Conservation (phyloP, 2,113 vertebrate genomes). For the Mustela lutreola region DNA sequence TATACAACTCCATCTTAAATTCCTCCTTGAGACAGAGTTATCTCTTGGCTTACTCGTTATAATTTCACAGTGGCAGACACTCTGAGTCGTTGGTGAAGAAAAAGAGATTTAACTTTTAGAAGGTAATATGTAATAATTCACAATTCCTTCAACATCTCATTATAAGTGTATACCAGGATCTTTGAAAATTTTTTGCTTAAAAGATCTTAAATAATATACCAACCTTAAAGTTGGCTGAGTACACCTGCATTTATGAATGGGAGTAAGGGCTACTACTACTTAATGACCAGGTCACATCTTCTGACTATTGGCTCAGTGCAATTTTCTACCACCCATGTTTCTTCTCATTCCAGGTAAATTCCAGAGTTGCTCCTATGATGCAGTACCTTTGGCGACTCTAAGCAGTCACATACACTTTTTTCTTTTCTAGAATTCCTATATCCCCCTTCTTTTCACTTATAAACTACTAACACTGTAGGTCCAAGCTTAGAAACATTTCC, state of each 20-base stretch:
- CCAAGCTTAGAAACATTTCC: background rate
- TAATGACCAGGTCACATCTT: background rate
- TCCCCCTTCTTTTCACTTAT: background rate
- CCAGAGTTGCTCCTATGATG: background rate
- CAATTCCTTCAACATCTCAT: background rate
- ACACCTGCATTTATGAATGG: background rate
- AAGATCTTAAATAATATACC: background rate
- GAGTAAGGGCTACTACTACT: background rate
- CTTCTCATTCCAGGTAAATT: background rate
- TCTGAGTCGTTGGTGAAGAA: background rate
- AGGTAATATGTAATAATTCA: background rate
- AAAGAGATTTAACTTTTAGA: background rate
- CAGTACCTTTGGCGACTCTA: background rate
- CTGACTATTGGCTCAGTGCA: background rate
- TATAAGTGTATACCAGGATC: background rate
- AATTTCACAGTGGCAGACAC: background rate
- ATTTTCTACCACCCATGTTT: background rate
- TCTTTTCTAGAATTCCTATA: background rate
- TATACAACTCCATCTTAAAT: background rate
- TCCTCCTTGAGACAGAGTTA: background rate
- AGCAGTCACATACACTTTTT: background rate
- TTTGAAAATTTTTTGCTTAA: background rate
- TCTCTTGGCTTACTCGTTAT: background rate
- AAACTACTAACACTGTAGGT: background rate
- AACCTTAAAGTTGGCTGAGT: background rate